phyloP scores from a whole-genome alignment of 2,888 invertebrate species.

The Scaptodrosophila latifasciaeformis region DNA sequence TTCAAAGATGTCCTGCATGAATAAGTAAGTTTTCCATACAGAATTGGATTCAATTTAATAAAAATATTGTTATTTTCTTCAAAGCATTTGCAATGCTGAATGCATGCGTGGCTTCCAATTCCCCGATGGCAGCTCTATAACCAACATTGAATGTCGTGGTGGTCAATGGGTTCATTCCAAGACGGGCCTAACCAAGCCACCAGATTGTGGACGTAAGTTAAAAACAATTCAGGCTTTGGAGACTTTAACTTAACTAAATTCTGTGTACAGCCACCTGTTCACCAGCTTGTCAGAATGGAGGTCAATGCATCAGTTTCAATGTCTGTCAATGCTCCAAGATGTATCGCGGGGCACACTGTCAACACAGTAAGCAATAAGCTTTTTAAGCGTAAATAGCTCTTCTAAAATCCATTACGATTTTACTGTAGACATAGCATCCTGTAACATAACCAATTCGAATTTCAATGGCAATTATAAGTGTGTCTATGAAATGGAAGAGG shows the following conservation, averaged over 20 bases:
- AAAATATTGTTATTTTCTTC: not conserved
- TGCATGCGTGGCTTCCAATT: constrained; percentile 83
- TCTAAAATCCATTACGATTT: too few relatives aligned
- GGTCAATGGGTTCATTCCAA: constrained; percentile 83
- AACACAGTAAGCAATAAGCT: constrained; percentile 59
- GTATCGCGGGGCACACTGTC: constrained; percentile 75
- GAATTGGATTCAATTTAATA: not conserved
- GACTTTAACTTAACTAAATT: not conserved
- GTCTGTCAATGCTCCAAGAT: constrained; percentile 86
- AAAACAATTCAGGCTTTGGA: not conserved
- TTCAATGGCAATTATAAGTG: constrained; percentile 89
- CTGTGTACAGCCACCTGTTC: constrained; percentile 77
- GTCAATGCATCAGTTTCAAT: constrained; percentile 85
- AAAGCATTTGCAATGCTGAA: constrained; percentile 81
- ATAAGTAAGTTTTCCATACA: constrained; percentile 77
- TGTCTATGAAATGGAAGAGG: constrained; percentile 78
- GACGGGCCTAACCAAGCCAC: constrained; percentile 79
- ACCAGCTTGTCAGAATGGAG: constrained; percentile 87
- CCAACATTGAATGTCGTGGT: constrained; percentile 81
- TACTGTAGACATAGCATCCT: constrained; percentile 76
- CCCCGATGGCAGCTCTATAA: constrained; percentile 81
- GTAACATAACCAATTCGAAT: constrained; percentile 77
- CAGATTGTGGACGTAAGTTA: constrained; percentile 82
- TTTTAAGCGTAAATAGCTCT: not conserved
- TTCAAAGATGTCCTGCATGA: constrained; percentile 79